A percentile compares a stretch with the other conserved stretches of the same genome.
Evolutionary conservation across 2,113 vertebrate genomes (phyloP).

Genomic region (Lates calcarifer): DNA sequence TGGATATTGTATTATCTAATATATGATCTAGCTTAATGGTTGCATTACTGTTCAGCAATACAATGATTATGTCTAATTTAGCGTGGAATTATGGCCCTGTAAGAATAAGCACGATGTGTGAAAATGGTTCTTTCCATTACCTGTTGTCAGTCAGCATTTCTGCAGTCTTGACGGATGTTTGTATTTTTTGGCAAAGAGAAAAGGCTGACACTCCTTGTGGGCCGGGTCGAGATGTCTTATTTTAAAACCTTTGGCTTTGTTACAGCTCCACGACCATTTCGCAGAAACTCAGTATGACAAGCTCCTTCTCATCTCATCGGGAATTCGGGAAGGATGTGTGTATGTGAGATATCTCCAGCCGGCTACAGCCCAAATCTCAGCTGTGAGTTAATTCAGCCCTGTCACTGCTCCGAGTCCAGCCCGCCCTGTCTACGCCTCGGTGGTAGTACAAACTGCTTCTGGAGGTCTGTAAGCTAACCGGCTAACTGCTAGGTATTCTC

Average conservation of each 20-base stretch:
- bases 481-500: slow-evolving; percentile 42
- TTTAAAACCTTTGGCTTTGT: slow-evolving; percentile 38
- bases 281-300: slow-evolving; percentile 9
- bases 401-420: slow-evolving; percentile 22
- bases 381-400: slow-evolving; percentile 8
- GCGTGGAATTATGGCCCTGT: not conserved
- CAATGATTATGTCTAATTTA: not conserved
- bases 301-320: slow-evolving; percentile 26
- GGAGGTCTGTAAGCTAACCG: slow-evolving; percentile 16
- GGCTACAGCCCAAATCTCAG: slow-evolving; percentile 16
- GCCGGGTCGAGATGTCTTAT: slow-evolving; percentile 14
- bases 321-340: not conserved
- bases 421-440: slow-evolving; percentile 31
- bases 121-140: slow-evolving; percentile 48
- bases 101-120: not conserved
- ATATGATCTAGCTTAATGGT: not conserved
- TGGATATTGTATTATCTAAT: not conserved
- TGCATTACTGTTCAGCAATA: not conserved
- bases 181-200: slow-evolving; percentile 47
- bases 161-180: slow-evolving; percentile 27
- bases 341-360: slow-evolving; percentile 5
- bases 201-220: slow-evolving; percentile 40
- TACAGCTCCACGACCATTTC: slow-evolving; percentile 49
- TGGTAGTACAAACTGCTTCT: slow-evolving; percentile 6
- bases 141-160: slow-evolving; percentile 80